phyloP scores from a whole-genome alignment of 2,797 vertebrate species.

The Astyanax mexicanus region DNA sequence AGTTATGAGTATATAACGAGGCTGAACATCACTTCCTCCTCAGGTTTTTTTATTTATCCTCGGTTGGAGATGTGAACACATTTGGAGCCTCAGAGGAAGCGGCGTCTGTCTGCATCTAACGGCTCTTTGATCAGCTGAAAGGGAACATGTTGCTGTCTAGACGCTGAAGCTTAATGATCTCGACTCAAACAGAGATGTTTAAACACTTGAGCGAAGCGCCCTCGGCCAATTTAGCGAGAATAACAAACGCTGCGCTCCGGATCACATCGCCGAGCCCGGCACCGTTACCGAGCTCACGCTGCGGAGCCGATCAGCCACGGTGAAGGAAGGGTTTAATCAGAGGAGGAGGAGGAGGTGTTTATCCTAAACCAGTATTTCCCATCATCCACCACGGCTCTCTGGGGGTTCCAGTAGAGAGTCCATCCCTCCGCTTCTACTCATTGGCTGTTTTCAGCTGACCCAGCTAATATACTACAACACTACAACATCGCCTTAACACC shows the following conservation, averaged over 20 bases:
- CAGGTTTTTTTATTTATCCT: conserved; percentile 7
- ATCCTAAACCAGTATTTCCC: conserved; percentile 19
- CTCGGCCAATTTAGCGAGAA: conserved; percentile 70
- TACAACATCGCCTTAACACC: no score
- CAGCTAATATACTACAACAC: no score
- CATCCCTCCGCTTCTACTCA: neutral
- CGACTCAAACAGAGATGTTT: conserved; percentile 46
- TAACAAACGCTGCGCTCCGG: conserved; percentile 72
- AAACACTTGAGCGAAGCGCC: conserved; percentile 48
- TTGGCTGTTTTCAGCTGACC: no score
- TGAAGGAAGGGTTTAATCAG: conserved; percentile 36
- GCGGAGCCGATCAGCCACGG: conserved; percentile 56
- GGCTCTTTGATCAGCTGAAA: conserved; percentile 49
- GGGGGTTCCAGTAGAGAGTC: neutral
- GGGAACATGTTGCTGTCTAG: conserved; percentile 49
- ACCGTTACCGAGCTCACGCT: conserved; percentile 61
- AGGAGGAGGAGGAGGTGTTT: conserved; percentile 2
- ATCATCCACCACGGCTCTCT: conserved; percentile 3
- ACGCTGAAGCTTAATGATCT: conserved; percentile 64
- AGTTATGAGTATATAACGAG: neutral
- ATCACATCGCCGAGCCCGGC: conserved; percentile 65
- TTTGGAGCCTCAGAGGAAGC: conserved; percentile 22
- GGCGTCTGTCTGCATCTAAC: conserved; percentile 25
- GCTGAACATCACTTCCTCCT: neutral
- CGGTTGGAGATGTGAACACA: neutral